These are phyloP conservation scores for Heliconius congener DNA, from an alignment of 1,140 invertebrate species.

Conservation along the genomic window DNA sequence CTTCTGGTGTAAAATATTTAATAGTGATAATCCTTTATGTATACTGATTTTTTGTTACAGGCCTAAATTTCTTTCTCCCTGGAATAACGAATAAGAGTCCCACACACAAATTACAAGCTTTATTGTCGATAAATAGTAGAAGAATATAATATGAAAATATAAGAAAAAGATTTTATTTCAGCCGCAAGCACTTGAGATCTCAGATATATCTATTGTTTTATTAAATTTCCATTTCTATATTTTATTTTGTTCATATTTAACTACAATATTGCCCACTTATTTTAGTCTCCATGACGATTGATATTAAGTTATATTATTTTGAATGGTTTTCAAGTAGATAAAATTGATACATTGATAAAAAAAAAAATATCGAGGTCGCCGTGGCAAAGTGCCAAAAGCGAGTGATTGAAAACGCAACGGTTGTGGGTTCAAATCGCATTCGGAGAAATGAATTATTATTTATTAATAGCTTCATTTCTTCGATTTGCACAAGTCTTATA, in stretches of 20 bases:
- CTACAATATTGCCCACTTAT: neutral
- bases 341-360: neutral
- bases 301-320: neutral
- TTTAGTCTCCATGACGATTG: neutral
- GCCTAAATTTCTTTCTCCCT: neutral
- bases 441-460: no score
- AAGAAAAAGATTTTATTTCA: neutral
- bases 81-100: neutral
- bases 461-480: no score
- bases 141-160: constrained; percentile 9
- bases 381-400: no score
- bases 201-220: neutral
- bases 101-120: constrained; percentile 3
- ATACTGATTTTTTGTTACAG: neutral
- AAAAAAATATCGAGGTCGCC: no score
- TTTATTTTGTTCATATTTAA: neutral
- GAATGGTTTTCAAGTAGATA: neutral
- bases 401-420: no score
- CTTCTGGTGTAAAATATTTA: no score
- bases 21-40: no score
- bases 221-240: neutral
- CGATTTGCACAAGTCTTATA: no score
- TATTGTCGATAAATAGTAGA: neutral
- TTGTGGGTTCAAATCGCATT: no score
- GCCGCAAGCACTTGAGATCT: neutral